Evolutionary conservation across 2,888 invertebrate species (phyloP).

Genomic region (Amphipyra tragopoginis): DNA sequence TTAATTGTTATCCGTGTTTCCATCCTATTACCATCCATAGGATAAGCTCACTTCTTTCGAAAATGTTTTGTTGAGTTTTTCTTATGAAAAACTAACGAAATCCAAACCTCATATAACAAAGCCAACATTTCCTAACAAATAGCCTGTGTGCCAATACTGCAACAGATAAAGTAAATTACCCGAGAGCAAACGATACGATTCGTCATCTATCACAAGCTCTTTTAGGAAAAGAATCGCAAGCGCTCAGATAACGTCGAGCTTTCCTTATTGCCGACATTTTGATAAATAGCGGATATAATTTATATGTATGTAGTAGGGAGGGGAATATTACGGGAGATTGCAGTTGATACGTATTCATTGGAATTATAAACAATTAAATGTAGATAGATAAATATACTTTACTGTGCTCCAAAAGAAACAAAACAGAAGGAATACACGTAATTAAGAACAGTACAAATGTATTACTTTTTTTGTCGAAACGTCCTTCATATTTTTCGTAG

Average conservation of each 20-base stretch:
- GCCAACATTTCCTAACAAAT: slow-evolving; percentile 15
- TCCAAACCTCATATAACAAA: neutral
- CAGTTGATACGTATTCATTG: slow-evolving; percentile 7
- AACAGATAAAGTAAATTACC: slow-evolving; percentile 32
- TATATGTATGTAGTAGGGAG: slow-evolving; percentile 46
- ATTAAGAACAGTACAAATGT: too few species aligned
- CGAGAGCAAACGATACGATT: slow-evolving; percentile 28
- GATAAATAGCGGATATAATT: slow-evolving; percentile 57
- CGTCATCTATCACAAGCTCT: slow-evolving; percentile 53
- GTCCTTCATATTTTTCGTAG: too few species aligned
- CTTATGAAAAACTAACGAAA: neutral
- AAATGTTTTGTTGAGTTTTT: neutral
- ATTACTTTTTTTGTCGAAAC: too few species aligned
- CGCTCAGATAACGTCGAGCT: slow-evolving; percentile 43
- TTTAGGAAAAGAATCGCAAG: slow-evolving; percentile 36
- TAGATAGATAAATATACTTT: too few species aligned
- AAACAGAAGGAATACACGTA: too few species aligned
- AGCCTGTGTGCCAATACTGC: slow-evolving; percentile 5
- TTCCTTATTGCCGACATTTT: slow-evolving; percentile 58
- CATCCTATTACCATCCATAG: too few species aligned
- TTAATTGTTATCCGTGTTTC: too few species aligned
- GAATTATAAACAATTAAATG: too few species aligned
- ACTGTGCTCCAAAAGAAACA: too few species aligned
- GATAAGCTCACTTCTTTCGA: too few species aligned
- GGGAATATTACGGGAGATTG: neutral